These are phyloP conservation scores for Stegastes partitus DNA, from an alignment of 2,113 vertebrate genomes.

Conservation along the genomic window DNA sequence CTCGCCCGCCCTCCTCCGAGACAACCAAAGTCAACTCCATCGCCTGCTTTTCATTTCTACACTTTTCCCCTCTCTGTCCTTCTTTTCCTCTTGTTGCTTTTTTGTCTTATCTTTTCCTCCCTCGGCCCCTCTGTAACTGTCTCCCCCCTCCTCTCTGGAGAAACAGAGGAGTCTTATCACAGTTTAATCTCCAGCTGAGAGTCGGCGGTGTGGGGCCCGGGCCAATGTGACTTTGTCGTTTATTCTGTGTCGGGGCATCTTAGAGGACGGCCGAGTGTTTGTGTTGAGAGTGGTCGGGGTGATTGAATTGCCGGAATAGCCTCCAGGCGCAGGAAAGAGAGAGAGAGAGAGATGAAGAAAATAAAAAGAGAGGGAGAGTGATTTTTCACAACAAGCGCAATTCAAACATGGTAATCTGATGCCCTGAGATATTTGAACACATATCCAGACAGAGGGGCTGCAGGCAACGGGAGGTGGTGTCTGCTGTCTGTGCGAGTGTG, in stretches of 20 bases:
- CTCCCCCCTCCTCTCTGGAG: slow-evolving; percentile 44
- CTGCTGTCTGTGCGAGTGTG: slow-evolving; percentile 30
- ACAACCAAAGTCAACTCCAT: slow-evolving; percentile 41
- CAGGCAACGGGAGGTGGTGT: slow-evolving; percentile 45
- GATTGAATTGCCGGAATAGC: slow-evolving; percentile 65
- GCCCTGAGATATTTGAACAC: slow-evolving; percentile 65
- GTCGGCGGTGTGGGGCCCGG: slow-evolving; percentile 26
- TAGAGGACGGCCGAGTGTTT: slow-evolving; percentile 56
- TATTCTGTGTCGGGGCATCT: slow-evolving; percentile 54
- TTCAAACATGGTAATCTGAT: slow-evolving; percentile 73
- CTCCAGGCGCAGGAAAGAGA: slow-evolving; percentile 38
- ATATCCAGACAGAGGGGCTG: slow-evolving; percentile 38
- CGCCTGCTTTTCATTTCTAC: slow-evolving; percentile 23
- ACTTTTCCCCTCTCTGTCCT: slow-evolving; percentile 13
- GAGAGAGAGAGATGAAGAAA: slow-evolving; percentile 20
- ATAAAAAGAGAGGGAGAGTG: slow-evolving; percentile 48
- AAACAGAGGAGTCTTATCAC: slow-evolving; percentile 44
- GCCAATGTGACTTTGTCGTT: slow-evolving; percentile 68
- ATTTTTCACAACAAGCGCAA: slow-evolving; percentile 64
- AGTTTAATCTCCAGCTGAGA: slow-evolving; percentile 66
- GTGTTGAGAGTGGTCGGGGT: slow-evolving; percentile 50
- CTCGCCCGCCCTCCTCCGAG: slow-evolving; percentile 26
- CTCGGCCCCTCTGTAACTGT: slow-evolving; percentile 18
- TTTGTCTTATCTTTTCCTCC: slow-evolving; percentile 19
- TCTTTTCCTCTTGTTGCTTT: slow-evolving; percentile 28